Evolutionary conservation across 2,113 vertebrate genomes (phyloP).

Genomic region (Nothobranchius furzeri): DNA sequence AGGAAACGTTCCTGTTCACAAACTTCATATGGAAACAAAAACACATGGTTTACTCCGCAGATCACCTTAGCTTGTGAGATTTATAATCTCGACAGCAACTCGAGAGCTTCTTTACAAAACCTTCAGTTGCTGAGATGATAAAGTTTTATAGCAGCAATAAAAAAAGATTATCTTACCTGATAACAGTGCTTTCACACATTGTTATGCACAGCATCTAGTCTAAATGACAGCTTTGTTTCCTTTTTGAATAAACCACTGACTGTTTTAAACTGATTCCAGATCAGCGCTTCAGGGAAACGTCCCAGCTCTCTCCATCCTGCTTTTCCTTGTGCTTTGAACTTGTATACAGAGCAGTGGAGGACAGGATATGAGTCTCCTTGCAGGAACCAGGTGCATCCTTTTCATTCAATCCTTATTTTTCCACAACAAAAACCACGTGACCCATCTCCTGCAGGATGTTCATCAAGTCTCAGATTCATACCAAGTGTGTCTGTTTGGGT

Average conservation of each 20-base stretch:
- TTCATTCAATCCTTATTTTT: neutral
- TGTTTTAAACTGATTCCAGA: neutral
- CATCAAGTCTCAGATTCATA: neutral
- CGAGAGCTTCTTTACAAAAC: too few species aligned
- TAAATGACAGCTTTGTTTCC: too few species aligned
- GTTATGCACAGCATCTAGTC: too few species aligned
- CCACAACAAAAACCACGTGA: neutral
- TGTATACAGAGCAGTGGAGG: neutral
- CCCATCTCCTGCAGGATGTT: neutral
- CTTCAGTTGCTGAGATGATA: too few species aligned
- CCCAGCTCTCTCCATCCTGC: neutral
- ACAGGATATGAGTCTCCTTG: constrained; percentile 48
- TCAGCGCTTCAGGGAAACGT: too few species aligned
- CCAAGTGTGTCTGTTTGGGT: neutral
- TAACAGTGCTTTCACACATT: neutral
- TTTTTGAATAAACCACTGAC: too few species aligned
- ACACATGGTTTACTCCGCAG: neutral
- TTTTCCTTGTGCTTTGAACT: neutral
- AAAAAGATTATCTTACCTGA: too few species aligned
- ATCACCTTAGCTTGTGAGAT: neutral
- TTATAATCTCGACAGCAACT: neutral
- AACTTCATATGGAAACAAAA: neutral
- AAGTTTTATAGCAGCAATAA: too few species aligned
- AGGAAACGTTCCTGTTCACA: too few species aligned
- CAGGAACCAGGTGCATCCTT: constrained; percentile 62